Conservation (phyloP, 2,113 vertebrate genomes). For the Bungarus multicinctus region DNA sequence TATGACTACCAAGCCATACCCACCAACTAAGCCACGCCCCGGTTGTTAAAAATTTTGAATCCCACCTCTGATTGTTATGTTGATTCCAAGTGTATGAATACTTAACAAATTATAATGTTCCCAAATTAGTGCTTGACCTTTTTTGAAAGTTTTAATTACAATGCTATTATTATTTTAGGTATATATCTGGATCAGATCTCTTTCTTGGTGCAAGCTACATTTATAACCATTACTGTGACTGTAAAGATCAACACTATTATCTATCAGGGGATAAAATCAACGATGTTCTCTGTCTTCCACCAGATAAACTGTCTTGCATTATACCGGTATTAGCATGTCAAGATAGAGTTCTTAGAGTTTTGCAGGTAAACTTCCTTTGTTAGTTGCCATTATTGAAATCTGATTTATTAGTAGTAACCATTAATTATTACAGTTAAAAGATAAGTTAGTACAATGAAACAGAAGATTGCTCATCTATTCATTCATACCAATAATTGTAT, state of each 20-base stretch:
- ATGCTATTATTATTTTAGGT: slow-evolving; percentile 61
- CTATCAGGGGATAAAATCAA: slow-evolving; percentile 96
- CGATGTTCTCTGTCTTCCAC: slow-evolving; percentile 91
- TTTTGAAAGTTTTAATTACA: background rate
- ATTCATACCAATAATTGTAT: background rate
- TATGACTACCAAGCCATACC: too few species aligned
- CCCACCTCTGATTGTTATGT: background rate
- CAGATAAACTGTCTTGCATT: slow-evolving; percentile 71
- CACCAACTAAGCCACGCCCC: too few species aligned
- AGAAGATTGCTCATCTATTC: background rate
- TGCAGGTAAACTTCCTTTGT: slow-evolving; percentile 77
- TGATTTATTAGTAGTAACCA: background rate
- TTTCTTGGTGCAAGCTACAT: slow-evolving; percentile 95
- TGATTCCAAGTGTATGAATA: background rate
- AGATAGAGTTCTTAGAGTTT: slow-evolving; percentile 88
- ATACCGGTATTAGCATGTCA: slow-evolving; percentile 89
- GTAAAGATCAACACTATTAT: slow-evolving; percentile 96
- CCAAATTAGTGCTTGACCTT: background rate
- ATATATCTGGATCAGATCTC: slow-evolving; percentile 90
- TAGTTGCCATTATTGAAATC: slow-evolving; percentile 12
- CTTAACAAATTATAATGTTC: background rate
- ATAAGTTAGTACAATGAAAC: background rate
- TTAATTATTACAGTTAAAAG: background rate
- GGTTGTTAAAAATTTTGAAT: too few species aligned
- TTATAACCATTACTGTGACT: slow-evolving; percentile 98